phyloP scores from a whole-genome alignment of 1,140 invertebrate genomes.

The Ips typographus region DNA sequence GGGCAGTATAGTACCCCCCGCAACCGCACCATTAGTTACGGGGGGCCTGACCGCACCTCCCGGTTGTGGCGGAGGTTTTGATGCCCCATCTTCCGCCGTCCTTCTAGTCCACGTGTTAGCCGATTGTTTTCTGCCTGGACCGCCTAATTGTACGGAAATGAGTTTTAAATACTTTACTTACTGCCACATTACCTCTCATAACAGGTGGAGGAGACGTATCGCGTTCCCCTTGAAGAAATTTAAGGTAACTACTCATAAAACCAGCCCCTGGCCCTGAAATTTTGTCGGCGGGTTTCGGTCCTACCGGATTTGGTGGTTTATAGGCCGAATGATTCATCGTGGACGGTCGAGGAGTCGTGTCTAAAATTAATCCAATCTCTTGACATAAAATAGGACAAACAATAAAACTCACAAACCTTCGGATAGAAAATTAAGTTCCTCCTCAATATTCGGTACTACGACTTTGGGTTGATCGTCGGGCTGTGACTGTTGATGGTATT shows the following conservation, averaged over 20 bases:
- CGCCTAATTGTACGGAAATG: conserved; percentile 7
- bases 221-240: conserved; percentile 79
- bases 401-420: conserved; percentile 53
- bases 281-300: conserved; percentile 54
- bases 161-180: background rate
- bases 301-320: conserved; percentile 19
- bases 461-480: conserved; percentile 74
- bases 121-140: conserved; percentile 31
- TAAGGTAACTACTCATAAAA: conserved; percentile 82
- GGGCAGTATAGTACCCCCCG: conserved; percentile 42
- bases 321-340: conserved; percentile 40
- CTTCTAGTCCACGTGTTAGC: conserved; percentile 29
- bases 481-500: conserved; percentile 48
- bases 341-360: conserved; percentile 42
- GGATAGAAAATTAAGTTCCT: conserved; percentile 76
- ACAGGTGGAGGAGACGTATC: conserved; percentile 75
- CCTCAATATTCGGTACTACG: conserved; percentile 82
- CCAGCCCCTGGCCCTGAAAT: conserved; percentile 67
- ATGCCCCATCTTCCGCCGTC: conserved; percentile 47
- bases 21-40: conserved; percentile 32
- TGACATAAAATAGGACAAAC: too few species aligned
- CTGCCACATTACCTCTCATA: conserved; percentile 54
- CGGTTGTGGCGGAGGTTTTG: conserved; percentile 45
- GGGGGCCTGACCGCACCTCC: conserved; percentile 37
- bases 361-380: conserved; percentile 25